Evolutionary conservation across 2,797 vertebrate species (phyloP), one percentile per base, ranked within the genome.

Genomic region (Cercopithecus neglectus): DNA sequence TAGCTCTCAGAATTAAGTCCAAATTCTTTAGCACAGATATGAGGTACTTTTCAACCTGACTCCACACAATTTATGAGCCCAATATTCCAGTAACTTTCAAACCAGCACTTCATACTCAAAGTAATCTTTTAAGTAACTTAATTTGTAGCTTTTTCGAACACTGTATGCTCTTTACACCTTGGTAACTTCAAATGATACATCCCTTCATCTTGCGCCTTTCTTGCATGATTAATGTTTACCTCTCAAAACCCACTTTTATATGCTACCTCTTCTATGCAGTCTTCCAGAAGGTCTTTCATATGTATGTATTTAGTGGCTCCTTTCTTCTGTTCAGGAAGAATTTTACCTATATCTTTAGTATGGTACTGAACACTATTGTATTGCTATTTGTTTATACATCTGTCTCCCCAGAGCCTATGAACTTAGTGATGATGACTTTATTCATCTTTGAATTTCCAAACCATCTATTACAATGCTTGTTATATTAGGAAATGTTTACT

Each of bases 281-380:
- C 28, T 44, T 75, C 46, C 7, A 89, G 53, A 11, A 94, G 16
- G 46, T 1, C 4, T 44, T 5, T 85, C 39, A 57, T n/a, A 28
- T 16, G 24, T 39, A n/a, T 17, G 30, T n/a, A 82, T 67, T 80
- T 72, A 76, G n/a, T 33, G 14, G 26, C 6, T 46, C n/a, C 21
- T 93, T 95, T 89, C 72, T 81, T 94, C 70, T 61, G 44, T n/a
- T 94, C 50, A 50, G 41, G 17, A 90, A 91, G 13, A 91, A 80
- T 36, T 87, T 84, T 50, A 55, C 39, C 83, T 24, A 33, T 72
- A 74, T 46, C 33, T 87, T 87, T 48, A 87, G n/a, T 76, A 61
- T 28, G 44, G 7, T 28, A 55, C 57, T 64, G 21, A 83, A 83
- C 9, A 64, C 2, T 80, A 67, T 39, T 78, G 3, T 44, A 75